phyloP scores from a whole-genome alignment of 1,140 invertebrate species.

The Sycophaga agraensis region DNA sequence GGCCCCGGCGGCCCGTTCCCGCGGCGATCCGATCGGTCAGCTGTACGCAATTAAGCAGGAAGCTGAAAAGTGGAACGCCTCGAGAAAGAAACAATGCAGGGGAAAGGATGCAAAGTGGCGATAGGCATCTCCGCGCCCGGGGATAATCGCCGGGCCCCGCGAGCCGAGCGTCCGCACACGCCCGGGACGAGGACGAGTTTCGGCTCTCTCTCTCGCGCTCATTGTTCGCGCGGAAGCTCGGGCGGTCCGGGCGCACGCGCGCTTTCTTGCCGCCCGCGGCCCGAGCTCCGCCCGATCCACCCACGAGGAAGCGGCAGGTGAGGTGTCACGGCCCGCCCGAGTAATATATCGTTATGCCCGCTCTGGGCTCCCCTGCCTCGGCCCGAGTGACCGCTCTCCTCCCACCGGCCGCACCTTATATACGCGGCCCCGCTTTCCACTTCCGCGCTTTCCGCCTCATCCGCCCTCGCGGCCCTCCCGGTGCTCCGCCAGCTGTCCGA shows the following conservation, averaged over 20 bases:
- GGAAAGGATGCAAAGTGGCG: conserved; percentile 9
- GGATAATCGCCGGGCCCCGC: conserved; percentile 14
- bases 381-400: too few species aligned
- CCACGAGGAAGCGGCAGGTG: conserved; percentile 58
- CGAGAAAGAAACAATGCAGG: conserved; percentile 8
- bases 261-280: conserved; percentile 12
- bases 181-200: conserved; percentile 24
- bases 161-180: conserved; percentile 1
- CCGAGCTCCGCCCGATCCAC: conserved; percentile 46
- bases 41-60: too few species aligned
- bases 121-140: conserved; percentile 7
- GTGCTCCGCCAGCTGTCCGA: too few species aligned
- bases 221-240: conserved; percentile 16
- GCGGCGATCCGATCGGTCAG: too few species aligned
- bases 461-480: too few species aligned
- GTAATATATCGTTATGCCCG: conserved; percentile 53
- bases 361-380: too few species aligned
- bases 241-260: too few species aligned
- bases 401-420: too few species aligned
- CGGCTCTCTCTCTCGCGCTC: neutral
- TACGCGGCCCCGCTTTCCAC: too few species aligned
- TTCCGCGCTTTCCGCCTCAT: too few species aligned
- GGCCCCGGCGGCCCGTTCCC: too few species aligned
- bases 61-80: too few species aligned
- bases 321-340: conserved; percentile 56